phyloP scores from a whole-genome alignment of 2,888 invertebrate genomes.

The Cheiracanthium punctorium region DNA sequence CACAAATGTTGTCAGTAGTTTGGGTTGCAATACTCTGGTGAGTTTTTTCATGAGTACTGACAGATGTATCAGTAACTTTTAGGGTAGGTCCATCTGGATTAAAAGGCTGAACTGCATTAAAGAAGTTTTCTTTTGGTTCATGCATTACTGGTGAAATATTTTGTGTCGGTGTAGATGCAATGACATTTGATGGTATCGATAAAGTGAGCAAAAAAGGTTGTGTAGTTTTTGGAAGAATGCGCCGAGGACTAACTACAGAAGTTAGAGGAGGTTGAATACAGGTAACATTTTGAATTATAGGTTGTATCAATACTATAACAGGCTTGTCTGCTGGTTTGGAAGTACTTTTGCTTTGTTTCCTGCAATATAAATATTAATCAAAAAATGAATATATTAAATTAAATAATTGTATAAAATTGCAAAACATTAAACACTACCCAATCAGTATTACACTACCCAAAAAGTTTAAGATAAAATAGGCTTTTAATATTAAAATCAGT shows the following conservation, averaged over 20 bases:
- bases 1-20: slow-evolving; percentile 6
- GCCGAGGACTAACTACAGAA: slow-evolving; percentile 14
- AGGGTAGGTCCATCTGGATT: neutral
- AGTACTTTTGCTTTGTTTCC: slow-evolving; percentile 38
- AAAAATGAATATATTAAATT: neutral
- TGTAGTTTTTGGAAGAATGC: slow-evolving; percentile 47
- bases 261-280: slow-evolving; percentile 35
- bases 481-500: too few relatives aligned
- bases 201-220: neutral
- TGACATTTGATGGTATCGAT: neutral
- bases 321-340: neutral
- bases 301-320: slow-evolving; percentile 47
- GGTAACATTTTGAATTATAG: slow-evolving; percentile 40
- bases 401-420: neutral
- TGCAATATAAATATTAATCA: slow-evolving; percentile 20
- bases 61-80: neutral
- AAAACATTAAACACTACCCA: too few relatives aligned
- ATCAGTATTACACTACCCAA: too few relatives aligned
- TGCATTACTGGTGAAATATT: neutral
- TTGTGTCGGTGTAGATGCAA: neutral
- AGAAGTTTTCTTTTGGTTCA: neutral
- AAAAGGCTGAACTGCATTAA: neutral
- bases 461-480: too few relatives aligned
- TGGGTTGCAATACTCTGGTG: slow-evolving; percentile 30
- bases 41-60: neutral